phyloP scores from a whole-genome alignment of 2,888 invertebrate genomes.

The Mythimna vitellina region DNA sequence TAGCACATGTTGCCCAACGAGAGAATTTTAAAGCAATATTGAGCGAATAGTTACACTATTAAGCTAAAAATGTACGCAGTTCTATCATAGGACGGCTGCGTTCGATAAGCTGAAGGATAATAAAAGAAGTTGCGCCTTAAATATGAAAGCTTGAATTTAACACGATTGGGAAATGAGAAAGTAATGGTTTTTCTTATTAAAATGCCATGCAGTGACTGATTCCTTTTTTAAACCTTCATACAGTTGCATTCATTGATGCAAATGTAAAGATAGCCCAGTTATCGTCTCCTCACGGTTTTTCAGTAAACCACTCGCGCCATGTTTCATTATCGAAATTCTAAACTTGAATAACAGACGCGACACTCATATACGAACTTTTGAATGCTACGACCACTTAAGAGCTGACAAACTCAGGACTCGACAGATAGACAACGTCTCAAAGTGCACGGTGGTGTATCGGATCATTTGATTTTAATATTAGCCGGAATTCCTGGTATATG shows the following conservation, averaged over 20 bases:
- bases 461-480: conserved; percentile 73
- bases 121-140: conserved; percentile 3
- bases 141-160: not conserved
- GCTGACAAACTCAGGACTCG: conserved; percentile 2
- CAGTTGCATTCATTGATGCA: not conserved
- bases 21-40: not conserved
- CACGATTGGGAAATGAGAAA: not conserved
- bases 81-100: not conserved
- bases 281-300: not conserved
- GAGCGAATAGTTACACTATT: not conserved
- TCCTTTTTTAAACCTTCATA: not conserved
- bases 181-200: not conserved
- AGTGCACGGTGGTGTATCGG: conserved; percentile 30
- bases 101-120: not conserved
- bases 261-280: not conserved
- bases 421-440: conserved; percentile 18
- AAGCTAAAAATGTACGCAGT: not conserved
- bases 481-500: conserved; percentile 73
- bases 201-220: not conserved
- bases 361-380: not conserved
- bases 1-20: conserved; percentile 28
- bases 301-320: not conserved
- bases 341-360: not conserved
- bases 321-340: not conserved
- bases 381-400: conserved; percentile 1